phyloP scores from a whole-genome alignment of 2,797 vertebrate species.

The Naso thynnoides region DNA sequence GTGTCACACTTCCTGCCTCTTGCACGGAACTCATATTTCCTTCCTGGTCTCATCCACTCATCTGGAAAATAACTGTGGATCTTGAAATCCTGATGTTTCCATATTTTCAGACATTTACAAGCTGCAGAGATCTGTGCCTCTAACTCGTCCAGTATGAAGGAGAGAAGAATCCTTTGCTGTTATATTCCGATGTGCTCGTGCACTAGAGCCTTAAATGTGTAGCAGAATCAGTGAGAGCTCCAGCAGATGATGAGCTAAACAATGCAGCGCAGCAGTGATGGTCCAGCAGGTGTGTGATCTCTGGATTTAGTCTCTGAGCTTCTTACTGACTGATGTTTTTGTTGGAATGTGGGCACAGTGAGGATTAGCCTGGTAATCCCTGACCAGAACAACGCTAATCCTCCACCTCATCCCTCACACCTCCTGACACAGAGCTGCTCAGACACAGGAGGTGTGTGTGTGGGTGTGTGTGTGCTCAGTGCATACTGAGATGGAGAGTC shows the following conservation, averaged over 20 bases:
- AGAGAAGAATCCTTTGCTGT: too few species aligned
- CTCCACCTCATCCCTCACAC: slow-evolving; percentile 38
- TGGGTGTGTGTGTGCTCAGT: not conserved
- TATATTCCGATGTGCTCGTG: too few species aligned
- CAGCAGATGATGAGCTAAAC: too few species aligned
- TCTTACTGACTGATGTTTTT: slow-evolving; percentile 57
- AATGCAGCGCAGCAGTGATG: too few species aligned
- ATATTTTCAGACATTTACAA: too few species aligned
- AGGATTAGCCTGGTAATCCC: slow-evolving; percentile 69
- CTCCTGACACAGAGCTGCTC: not conserved
- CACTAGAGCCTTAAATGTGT: too few species aligned
- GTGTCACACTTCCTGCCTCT: slow-evolving; percentile 36
- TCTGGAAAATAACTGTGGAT: not conserved
- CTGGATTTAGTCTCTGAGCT: not conserved
- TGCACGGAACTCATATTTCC: slow-evolving; percentile 18
- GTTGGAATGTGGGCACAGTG: slow-evolving; percentile 63
- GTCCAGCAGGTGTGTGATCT: not conserved
- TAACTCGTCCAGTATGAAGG: too few species aligned
- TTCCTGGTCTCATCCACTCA: not conserved
- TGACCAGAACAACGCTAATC: slow-evolving; percentile 46
- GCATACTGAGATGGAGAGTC: not conserved
- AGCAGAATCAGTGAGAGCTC: too few species aligned
- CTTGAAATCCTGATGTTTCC: not conserved
- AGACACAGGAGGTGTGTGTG: not conserved
- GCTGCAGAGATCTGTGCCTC: too few species aligned